Base-by-base conservation (phyloP, 2,113 vertebrate species). In the Hippocampus comes region DNA sequence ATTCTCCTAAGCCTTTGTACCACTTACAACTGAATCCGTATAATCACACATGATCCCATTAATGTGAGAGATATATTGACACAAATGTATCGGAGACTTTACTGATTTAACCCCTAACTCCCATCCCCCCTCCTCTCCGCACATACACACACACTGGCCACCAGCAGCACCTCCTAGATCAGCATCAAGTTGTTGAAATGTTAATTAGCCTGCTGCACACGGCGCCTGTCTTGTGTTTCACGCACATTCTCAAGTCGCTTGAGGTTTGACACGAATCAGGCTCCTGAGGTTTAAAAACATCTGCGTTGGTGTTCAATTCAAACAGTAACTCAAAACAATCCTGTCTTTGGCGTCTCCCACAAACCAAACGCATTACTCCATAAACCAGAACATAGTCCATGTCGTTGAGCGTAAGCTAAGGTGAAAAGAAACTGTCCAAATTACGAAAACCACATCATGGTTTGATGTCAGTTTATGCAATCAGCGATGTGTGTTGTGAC, bases 21-120 rank as follows among this genome's bases (percentile, higher is more conserved):
- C 71, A 71, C 25, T 51, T 65, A 74, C 77, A 78, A 80, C 74
- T 75, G 81, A 76, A 73, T 72, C 30, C 76, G 77, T 77, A 84
- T 87, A 84, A 86, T 86, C 77, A 73, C 72, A 53, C 73, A 75
- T 80, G 46, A 86, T 87, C 78, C 74, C 67, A 73, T 86, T 84
- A 81, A 57, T 65, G 42, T 72, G 57, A 81, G 77, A 74, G 67
- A 88, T 82, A 81, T 66, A 80, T 82, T 70, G 71, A 74, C 70
- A 55, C 59, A 74, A 72, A 76, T 75, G 71, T 85, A 72, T 78
- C 79, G 56, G 74, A 14, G n/a, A 79, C 74, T 87, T 81, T 80
- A 48, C 34, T 61, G 48, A 73, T 64, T 63, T 60, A 20, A 66
- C 59, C 43, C 68, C 75, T 11, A 1, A 5, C 41, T 68, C 49